A percentile compares a stretch with the other conserved stretches of the same genome.
Conservation (phyloP, 2,113 vertebrate genomes). For the Amphilophus citrinellus region DNA sequence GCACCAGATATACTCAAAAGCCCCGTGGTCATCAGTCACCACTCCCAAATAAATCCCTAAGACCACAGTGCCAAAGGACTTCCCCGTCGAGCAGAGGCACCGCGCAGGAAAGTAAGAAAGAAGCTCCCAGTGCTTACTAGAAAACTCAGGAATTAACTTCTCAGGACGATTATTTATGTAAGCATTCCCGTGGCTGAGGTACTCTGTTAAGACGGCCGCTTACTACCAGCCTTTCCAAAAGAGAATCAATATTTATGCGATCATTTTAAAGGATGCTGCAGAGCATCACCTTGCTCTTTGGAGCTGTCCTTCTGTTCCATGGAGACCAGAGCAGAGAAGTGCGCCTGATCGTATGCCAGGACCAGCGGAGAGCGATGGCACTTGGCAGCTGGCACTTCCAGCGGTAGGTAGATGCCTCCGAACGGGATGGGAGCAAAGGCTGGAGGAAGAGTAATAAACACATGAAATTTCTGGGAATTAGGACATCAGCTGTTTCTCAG, state of each 20-base stretch:
- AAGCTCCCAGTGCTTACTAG: neutral
- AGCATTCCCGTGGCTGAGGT: neutral
- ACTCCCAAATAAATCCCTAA: neutral
- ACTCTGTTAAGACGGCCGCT: neutral
- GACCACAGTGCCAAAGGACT: neutral
- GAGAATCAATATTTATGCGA: neutral
- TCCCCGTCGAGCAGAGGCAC: neutral
- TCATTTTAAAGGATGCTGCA: neutral
- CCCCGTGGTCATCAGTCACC: neutral
- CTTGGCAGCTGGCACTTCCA: constrained; percentile 92
- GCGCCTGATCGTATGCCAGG: constrained; percentile 95
- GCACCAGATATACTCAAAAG: neutral
- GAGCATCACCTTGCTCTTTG: constrained; percentile 90
- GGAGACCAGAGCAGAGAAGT: constrained; percentile 97
- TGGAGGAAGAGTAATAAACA: constrained; percentile 46
- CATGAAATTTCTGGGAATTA: neutral
- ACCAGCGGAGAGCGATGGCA: constrained; percentile 95
- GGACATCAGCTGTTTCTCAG: neutral
- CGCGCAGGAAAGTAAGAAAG: neutral
- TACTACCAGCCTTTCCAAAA: neutral
- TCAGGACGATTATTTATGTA: neutral
- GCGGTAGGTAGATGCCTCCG: constrained; percentile 94
- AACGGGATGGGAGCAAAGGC: constrained; percentile 98
- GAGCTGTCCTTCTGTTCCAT: constrained; percentile 94
- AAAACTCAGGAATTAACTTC: neutral